Evolutionary conservation across 2,888 invertebrate species (phyloP).

Genomic region (Stenolophus ochropezus): DNA sequence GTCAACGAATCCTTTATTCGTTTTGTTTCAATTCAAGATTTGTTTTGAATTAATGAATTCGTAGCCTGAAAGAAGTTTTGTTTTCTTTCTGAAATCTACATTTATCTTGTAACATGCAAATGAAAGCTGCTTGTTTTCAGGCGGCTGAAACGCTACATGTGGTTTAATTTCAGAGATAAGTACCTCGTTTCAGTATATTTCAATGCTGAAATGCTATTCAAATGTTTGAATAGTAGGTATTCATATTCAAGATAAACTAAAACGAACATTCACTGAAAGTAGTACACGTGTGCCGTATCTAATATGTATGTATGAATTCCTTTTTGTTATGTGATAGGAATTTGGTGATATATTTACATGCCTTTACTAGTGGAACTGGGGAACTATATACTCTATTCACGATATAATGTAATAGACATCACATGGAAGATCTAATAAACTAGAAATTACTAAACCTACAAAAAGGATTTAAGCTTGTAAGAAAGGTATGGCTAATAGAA

Average conservation of each 20-base stretch:
- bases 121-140: neutral
- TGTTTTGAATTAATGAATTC: neutral
- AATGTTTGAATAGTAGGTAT: neutral
- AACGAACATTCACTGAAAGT: neutral
- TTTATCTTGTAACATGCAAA: neutral
- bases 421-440: no score
- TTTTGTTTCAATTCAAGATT: neutral
- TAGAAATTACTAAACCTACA: no score
- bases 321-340: no score
- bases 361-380: no score
- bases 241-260: neutral
- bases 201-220: neutral
- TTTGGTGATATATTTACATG: no score
- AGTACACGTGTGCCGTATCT: neutral
- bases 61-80: neutral
- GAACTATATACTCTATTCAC: no score
- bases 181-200: neutral
- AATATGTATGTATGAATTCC: neutral
- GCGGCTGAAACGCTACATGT: neutral
- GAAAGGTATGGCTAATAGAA: no score
- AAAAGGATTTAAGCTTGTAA: no score
- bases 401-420: no score
- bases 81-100: neutral
- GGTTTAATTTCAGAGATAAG: neutral
- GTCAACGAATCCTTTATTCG: neutral